Percentiles rank a stretch among this genome's conserved stretches.
Evolutionary conservation across 1,140 invertebrate genomes (phyloP).

Genomic region (Pseudomyrmex dendroicus): DNA sequence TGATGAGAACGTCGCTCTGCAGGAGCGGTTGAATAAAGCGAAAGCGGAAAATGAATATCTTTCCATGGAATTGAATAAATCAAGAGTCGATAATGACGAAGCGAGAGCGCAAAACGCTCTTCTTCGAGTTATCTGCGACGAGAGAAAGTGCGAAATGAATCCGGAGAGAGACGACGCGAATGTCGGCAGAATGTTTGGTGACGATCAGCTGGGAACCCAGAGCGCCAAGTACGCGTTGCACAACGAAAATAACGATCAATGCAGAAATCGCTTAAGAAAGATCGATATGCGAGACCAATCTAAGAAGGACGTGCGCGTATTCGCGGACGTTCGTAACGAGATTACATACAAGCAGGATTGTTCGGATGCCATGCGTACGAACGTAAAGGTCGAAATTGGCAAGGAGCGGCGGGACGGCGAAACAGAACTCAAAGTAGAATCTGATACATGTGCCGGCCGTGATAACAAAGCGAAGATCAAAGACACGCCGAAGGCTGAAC

Average conservation of each 20-base stretch:
- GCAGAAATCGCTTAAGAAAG: conserved; percentile 19
- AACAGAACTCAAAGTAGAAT: conserved; percentile 44
- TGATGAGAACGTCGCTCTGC: conserved; percentile 55
- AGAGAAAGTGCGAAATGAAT: conserved; percentile 17
- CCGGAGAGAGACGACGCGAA: conserved; percentile 40
- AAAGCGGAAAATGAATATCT: conserved; percentile 62
- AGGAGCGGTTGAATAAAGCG: conserved; percentile 59
- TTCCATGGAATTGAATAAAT: conserved; percentile 66
- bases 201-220: conserved; percentile 49
- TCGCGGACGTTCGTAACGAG: conserved; percentile 18
- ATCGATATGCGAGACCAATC: conserved; percentile 5
- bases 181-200: conserved; percentile 15
- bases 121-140: conserved; percentile 21
- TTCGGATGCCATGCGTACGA: conserved; percentile 7
- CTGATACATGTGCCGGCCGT: conserved; percentile 15
- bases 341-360: background rate
- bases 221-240: conserved; percentile 37
- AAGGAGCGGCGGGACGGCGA: background rate
- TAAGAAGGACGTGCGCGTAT: background rate
- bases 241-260: conserved; percentile 30
- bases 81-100: conserved; percentile 56
- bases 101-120: conserved; percentile 38
- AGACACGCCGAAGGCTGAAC: conserved; percentile 39
- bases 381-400: conserved; percentile 32
- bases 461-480: conserved; percentile 37